These are phyloP conservation scores for Drosophila ananassae DNA, from an alignment of 1,140 invertebrate species.

Conservation along the genomic window DNA sequence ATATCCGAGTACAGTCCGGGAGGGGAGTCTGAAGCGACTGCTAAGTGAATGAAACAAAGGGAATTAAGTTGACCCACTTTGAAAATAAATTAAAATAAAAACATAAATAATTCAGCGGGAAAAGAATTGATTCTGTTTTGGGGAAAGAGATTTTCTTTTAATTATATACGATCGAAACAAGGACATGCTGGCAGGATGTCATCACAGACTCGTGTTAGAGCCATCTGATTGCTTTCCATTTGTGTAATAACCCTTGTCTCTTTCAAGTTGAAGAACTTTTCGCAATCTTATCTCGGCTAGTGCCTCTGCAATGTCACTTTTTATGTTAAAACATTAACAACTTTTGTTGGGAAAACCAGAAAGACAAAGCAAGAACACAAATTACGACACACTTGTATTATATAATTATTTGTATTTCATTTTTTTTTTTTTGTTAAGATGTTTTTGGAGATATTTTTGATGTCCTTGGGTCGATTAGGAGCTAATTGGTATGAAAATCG, in stretches of 20 bases:
- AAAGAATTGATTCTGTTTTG: slow-evolving; percentile 36
- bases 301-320: neutral
- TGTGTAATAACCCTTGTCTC: neutral
- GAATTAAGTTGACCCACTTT: slow-evolving; percentile 29
- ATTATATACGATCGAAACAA: slow-evolving; percentile 39
- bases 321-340: neutral
- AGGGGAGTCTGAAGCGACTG: neutral
- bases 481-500: slow-evolving; percentile 17
- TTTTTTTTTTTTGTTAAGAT: neutral
- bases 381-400: neutral
- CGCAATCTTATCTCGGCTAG: neutral
- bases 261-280: neutral
- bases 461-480: neutral
- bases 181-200: neutral
- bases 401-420: neutral
- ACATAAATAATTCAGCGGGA: slow-evolving; percentile 7
- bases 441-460: neutral
- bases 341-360: neutral
- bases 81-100: slow-evolving; percentile 23
- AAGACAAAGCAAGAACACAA: neutral
- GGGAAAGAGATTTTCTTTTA: slow-evolving; percentile 38
- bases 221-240: neutral
- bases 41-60: slow-evolving; percentile 43
- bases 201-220: no score
- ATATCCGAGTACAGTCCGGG: slow-evolving; percentile 42